These are phyloP conservation scores for Phodopus roborovskii DNA, from an alignment of 2,113 vertebrate genomes.

Conservation along the genomic window DNA sequence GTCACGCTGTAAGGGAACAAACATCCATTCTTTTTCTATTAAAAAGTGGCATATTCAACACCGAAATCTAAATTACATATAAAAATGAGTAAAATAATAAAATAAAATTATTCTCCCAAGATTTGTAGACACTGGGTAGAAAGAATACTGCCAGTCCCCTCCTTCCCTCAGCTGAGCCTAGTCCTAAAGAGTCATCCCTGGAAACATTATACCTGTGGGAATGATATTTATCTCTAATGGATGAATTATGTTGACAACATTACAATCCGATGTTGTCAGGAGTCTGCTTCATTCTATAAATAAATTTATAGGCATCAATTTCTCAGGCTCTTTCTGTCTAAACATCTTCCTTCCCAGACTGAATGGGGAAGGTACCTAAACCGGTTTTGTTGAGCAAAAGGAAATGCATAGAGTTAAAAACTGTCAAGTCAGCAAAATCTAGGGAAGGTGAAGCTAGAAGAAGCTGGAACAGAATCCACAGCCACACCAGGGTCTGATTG, in stretches of 20 bases:
- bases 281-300: constrained; percentile 55
- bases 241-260: constrained; percentile 55
- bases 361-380: background rate
- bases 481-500: background rate
- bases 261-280: constrained; percentile 17
- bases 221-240: constrained; percentile 49
- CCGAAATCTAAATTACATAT: background rate
- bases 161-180: background rate
- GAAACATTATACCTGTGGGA: constrained; percentile 48
- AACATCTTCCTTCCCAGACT: constrained; percentile 40
- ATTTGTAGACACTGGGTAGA: background rate
- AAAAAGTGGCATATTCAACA: constrained; percentile 28
- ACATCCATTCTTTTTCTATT: background rate
- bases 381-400: background rate
- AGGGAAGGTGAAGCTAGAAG: background rate
- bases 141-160: background rate
- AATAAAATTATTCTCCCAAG: constrained; percentile 19
- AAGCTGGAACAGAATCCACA: background rate
- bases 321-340: constrained; percentile 48
- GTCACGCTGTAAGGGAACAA: background rate
- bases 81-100: constrained; percentile 20
- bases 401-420: constrained; percentile 16
- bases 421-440: background rate
- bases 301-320: constrained; percentile 46
- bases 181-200: constrained; percentile 30